Conservation (phyloP, 2,113 vertebrate species). For the Podilymbus podiceps region DNA sequence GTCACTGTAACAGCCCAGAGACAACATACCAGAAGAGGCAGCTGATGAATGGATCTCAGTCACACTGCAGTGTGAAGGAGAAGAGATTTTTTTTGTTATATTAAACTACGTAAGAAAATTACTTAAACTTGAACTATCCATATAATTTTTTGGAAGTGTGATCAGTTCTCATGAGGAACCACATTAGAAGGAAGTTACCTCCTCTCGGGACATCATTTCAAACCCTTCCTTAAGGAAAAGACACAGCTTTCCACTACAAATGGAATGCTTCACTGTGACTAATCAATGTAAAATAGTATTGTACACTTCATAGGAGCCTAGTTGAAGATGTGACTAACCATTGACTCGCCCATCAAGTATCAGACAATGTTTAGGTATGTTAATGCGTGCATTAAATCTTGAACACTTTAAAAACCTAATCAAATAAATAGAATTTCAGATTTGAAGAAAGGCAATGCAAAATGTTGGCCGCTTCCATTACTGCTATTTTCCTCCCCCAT, state of each 20-base stretch:
- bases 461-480: neutral
- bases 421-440: conserved; percentile 8
- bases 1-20: neutral
- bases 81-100: neutral
- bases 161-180: neutral
- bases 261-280: neutral
- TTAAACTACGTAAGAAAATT: neutral
- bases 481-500: neutral
- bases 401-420: conserved; percentile 3
- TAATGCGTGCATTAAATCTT: conserved; percentile 3
- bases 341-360: neutral
- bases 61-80: neutral
- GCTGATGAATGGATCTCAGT: neutral
- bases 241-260: neutral
- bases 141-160: neutral
- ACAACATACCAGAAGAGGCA: neutral
- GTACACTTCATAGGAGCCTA: neutral
- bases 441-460: neutral
- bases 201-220: neutral
- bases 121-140: neutral
- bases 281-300: neutral
- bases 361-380: conserved; percentile 9
- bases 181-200: neutral
- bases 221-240: neutral
- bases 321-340: neutral